phyloP scores from a whole-genome alignment of 2,888 invertebrate genomes.

The Troilus luridus region DNA sequence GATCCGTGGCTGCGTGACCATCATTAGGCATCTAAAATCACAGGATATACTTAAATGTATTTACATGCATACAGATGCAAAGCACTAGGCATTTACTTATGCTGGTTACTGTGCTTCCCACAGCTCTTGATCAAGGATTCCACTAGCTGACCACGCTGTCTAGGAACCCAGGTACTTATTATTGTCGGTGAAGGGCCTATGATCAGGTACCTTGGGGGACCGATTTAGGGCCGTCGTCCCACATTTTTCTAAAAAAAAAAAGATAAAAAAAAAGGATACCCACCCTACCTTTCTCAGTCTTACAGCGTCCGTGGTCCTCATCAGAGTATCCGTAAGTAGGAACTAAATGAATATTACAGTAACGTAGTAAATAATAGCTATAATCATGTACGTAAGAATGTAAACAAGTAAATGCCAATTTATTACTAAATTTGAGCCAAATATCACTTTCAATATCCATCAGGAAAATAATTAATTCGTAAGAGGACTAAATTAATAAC shows the following conservation, averaged over 20 bases:
- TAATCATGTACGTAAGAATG: too few species aligned
- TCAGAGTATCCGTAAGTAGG: not conserved
- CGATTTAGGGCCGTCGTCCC: not conserved
- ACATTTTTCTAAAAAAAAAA: not conserved
- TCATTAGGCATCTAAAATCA: too few species aligned
- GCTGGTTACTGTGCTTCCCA: too few species aligned
- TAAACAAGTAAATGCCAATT: not conserved
- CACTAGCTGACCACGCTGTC: not conserved
- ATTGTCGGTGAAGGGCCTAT: not conserved
- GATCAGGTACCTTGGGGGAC: not conserved
- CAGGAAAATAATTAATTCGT: too few species aligned
- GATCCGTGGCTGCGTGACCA: too few species aligned
- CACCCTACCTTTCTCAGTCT: not conserved
- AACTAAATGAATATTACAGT: not conserved
- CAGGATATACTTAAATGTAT: too few species aligned
- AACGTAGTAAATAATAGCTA: too few species aligned
- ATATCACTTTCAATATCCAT: too few species aligned
- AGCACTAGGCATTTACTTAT: too few species aligned
- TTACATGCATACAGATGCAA: too few species aligned
- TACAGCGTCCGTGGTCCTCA: not conserved
- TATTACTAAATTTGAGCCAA: not conserved
- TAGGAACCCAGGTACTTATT: not conserved
- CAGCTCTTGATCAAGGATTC: not conserved
- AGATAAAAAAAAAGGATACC: not conserved
- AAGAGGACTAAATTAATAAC: too few species aligned